A percentile compares a stretch with the other conserved stretches of the same genome.
Conservation (phyloP, 2,113 vertebrate species). For the Anolis carolinensis region DNA sequence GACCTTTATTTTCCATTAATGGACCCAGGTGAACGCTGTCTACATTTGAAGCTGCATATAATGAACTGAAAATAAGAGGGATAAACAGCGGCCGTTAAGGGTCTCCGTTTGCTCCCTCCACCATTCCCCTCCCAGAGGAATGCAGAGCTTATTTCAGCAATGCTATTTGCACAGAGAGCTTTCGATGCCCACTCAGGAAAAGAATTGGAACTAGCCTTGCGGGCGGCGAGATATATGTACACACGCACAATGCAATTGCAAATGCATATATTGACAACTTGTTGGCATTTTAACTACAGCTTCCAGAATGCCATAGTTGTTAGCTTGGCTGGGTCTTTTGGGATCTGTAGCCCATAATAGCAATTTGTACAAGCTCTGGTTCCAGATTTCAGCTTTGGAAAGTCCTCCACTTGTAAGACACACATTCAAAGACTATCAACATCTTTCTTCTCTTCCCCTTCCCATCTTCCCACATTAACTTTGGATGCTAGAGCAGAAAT, state of each 20-base stretch:
- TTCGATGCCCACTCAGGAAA: slow-evolving; percentile 30
- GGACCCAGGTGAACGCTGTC: slow-evolving; percentile 47
- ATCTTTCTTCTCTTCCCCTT: too few relatives aligned
- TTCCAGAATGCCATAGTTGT: too few relatives aligned
- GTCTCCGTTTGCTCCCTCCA: accelerated
- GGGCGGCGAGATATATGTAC: background rate
- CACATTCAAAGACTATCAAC: background rate
- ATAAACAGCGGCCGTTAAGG: slow-evolving; percentile 69
- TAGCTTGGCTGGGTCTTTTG: too few relatives aligned
- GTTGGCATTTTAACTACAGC: too few relatives aligned
- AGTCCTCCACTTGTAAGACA: slow-evolving; percentile 14
- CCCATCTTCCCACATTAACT: too few relatives aligned
- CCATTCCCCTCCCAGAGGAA: slow-evolving; percentile 34
- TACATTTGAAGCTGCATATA: slow-evolving; percentile 66
- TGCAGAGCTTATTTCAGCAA: slow-evolving; percentile 51
- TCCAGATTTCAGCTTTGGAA: accelerated
- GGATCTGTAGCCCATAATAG: too few relatives aligned
- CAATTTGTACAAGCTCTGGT: accelerated
- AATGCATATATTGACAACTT: background rate
- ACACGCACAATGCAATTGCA: background rate
- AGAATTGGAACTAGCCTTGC: slow-evolving; percentile 18
- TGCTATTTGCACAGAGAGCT: slow-evolving; percentile 5
- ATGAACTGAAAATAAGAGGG: slow-evolving; percentile 66
- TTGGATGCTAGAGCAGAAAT: too few relatives aligned
- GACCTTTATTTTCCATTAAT: slow-evolving; percentile 77